Conservation (phyloP, 2,797 vertebrate genomes). For the Potorous gilbertii region DNA sequence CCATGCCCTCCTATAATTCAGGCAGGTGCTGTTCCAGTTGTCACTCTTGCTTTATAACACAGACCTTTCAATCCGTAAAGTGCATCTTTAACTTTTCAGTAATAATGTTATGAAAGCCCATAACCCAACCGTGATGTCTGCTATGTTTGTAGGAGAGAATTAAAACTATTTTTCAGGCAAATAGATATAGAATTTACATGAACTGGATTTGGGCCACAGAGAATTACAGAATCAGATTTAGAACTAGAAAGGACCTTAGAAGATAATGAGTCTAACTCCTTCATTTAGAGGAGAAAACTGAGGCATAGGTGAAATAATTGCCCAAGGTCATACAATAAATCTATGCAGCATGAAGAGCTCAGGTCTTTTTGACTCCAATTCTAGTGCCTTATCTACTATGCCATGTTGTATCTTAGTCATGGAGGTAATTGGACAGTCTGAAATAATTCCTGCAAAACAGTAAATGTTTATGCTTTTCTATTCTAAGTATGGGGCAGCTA, state of each 20-base stretch:
- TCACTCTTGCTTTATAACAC: constrained; percentile 29
- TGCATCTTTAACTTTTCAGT: constrained; percentile 66
- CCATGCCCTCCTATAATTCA: not conserved
- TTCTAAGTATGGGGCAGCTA: not conserved
- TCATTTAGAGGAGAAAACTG: not conserved
- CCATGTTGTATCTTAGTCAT: not conserved
- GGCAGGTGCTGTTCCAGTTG: constrained; percentile 52
- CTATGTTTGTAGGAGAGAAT: constrained; percentile 53
- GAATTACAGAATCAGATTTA: not conserved
- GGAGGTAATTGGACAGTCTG: constrained; percentile 20
- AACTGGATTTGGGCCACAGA: constrained; percentile 45
- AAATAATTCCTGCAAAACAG: constrained; percentile 53
- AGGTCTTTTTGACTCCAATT: not conserved
- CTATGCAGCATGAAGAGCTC: not conserved
- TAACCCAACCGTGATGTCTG: constrained; percentile 51
- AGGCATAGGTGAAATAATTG: not conserved
- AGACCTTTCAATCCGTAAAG: constrained; percentile 61
- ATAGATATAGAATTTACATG: constrained; percentile 51
- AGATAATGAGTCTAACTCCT: not conserved
- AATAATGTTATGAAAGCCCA: constrained; percentile 63
- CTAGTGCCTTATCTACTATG: not conserved
- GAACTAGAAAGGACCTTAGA: not conserved
- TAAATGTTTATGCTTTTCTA: constrained; percentile 29
- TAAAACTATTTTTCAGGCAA: constrained; percentile 58
- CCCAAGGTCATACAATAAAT: not conserved